Evolutionary conservation across 2,888 invertebrate species (phyloP), one percentile per base, ranked within the genome.

Genomic region (Smittia aterrima): DNA sequence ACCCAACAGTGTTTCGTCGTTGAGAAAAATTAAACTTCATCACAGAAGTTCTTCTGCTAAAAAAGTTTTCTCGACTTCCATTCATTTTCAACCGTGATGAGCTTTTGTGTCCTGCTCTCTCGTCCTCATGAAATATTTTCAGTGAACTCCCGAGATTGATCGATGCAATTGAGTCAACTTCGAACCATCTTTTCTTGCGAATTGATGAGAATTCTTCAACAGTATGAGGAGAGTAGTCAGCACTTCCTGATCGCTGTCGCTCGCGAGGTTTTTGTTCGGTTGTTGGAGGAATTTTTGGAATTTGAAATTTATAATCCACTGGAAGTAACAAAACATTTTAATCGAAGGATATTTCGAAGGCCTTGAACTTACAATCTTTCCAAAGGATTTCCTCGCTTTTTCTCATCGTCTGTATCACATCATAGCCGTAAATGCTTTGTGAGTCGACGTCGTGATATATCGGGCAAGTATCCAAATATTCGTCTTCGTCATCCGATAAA

Each of bases 71-170:
- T 18, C 66, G 47, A 20, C 68, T 22, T 41, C 62, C 62, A n/a
- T 38, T 18, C 25, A 54, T 75, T 24, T 18, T 53, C 53, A 53
- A 18, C 74, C 53, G 58, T 74, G 40, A 47, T 0, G n/a, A 22
- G 1, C 9, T 16, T 2, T 68, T 75, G 13, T 22, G 66, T 1
- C 18, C 1, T 11, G 41, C 1, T 9, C 18, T 24, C 25, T 70
- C 58, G 13, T 75, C 75, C 27, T 82, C 83, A n/a, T 85, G 83
- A 76, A 88, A 87, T 76, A 88, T 86, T 76, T 86, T 85, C n/a
- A 85, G 82, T 9, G 87, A 87, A 78, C 88, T 88, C 41, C 86
- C 87, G 74, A 88, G 82, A 80, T 88, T 85, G 3, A 87, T 82
- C 0, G 79, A 79, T 79, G 87, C 86, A 76, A 85, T 81, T 77